Conservation (phyloP, 2,113 vertebrate genomes). For the Polypterus senegalus region DNA sequence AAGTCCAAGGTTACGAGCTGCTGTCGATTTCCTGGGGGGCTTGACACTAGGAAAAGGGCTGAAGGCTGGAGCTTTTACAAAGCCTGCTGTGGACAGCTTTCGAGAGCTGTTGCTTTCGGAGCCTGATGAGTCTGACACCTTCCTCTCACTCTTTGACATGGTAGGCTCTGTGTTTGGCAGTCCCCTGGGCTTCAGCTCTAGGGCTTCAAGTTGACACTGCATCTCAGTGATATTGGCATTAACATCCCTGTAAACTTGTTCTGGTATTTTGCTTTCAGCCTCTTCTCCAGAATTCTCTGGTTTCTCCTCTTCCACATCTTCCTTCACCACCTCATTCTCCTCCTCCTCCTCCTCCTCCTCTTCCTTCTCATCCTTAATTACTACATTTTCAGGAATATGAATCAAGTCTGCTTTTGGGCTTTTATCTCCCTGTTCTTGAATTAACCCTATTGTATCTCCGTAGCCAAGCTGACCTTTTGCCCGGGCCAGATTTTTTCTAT, state of each 20-base stretch:
- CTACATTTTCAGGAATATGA: background rate
- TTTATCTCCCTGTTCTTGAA: constrained; percentile 44
- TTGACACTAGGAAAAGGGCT: constrained; percentile 87
- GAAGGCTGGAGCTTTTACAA: constrained; percentile 50
- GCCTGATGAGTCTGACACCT: constrained; percentile 33
- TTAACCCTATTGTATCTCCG: constrained; percentile 58
- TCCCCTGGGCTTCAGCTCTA: constrained; percentile 42
- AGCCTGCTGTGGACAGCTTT: constrained; percentile 33
- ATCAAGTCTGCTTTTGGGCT: constrained; percentile 14
- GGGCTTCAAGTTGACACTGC: constrained; percentile 55
- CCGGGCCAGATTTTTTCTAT: constrained; percentile 65
- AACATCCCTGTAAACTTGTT: constrained; percentile 23
- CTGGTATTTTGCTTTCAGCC: constrained; percentile 28
- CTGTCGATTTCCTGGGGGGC: constrained; percentile 74
- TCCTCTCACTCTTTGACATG: constrained; percentile 14
- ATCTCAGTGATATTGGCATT: constrained; percentile 35
- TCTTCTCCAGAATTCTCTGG: constrained; percentile 20
- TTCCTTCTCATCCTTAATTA: background rate
- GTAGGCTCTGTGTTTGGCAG: constrained; percentile 12
- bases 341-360: constrained; percentile 8
- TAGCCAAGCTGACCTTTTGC: constrained; percentile 68
- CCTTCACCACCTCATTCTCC: constrained; percentile 6
- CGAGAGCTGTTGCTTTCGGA: constrained; percentile 36
- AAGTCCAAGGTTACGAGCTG: constrained; percentile 83
- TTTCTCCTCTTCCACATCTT: constrained; percentile 11